Conservation (phyloP, 1,140 invertebrate species). For the Drosophila ambigua region DNA sequence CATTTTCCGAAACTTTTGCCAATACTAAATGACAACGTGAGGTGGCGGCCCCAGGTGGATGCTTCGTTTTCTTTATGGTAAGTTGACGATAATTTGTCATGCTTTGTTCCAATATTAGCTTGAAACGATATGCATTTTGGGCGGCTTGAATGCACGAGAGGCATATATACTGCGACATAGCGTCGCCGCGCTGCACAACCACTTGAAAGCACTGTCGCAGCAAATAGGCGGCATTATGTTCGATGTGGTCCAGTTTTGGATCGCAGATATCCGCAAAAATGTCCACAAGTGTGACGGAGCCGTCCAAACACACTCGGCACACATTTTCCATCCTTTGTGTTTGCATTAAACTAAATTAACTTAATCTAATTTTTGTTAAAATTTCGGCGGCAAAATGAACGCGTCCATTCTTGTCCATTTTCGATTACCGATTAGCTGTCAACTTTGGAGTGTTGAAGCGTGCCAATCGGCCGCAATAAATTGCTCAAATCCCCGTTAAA, state of each 20-base stretch:
- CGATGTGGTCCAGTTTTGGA: conserved; percentile 6
- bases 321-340: conserved; percentile 26
- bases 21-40: no score
- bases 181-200: conserved; percentile 23
- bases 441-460: no score
- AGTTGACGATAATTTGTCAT: conserved; percentile 18
- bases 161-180: conserved; percentile 51
- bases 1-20: no score
- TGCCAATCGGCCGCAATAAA: no score
- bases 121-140: conserved; percentile 58
- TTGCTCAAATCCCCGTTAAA: no score
- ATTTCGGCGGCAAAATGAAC: no score
- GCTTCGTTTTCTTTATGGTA: background rate
- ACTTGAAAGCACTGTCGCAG: conserved; percentile 31
- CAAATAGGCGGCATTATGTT: conserved; percentile 39
- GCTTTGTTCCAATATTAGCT: conserved; percentile 42
- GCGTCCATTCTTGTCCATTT: background rate
- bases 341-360: conserved; percentile 9
- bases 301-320: conserved; percentile 55
- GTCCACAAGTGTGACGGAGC: conserved; percentile 50
- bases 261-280: conserved; percentile 44
- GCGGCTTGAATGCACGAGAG: conserved; percentile 45
- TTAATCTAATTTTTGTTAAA: no score
- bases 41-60: background rate
- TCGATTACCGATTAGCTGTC: no score